A percentile compares a stretch with the other conserved stretches of the same genome.
Conservation (phyloP, 2,888 invertebrate species). For the Latrodectus hesperus region DNA sequence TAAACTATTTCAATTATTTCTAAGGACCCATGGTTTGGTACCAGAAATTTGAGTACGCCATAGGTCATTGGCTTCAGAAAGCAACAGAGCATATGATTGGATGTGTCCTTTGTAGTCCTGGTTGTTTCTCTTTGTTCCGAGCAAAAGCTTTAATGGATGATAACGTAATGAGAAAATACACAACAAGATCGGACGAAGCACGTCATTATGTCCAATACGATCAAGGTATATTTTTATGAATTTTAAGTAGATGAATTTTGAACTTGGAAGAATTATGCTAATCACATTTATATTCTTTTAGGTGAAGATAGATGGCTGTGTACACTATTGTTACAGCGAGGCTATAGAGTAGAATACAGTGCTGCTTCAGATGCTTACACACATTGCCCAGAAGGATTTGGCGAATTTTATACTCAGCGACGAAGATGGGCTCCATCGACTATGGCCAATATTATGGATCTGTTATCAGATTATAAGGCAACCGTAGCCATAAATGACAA, state of each 20-base stretch:
- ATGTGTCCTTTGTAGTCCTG: slow-evolving; percentile 92
- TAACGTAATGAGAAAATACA: slow-evolving; percentile 91
- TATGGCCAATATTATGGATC: slow-evolving; percentile 79
- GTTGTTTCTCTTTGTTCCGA: slow-evolving; percentile 92
- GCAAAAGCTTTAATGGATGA: slow-evolving; percentile 92
- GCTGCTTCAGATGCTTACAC: slow-evolving; percentile 86
- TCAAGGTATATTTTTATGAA: slow-evolving; percentile 73
- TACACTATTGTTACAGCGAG: slow-evolving; percentile 95
- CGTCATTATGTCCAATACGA: slow-evolving; percentile 78
- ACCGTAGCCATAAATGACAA: slow-evolving; percentile 78
- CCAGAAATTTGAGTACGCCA: slow-evolving; percentile 91
- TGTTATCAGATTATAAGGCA: slow-evolving; percentile 76
- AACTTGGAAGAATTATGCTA: background rate
- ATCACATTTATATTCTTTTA: slow-evolving; percentile 72
- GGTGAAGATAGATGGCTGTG: slow-evolving; percentile 99
- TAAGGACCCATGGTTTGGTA: slow-evolving; percentile 88
- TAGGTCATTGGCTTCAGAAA: slow-evolving; percentile 95
- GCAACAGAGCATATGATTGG: slow-evolving; percentile 92
- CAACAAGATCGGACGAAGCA: slow-evolving; percentile 80
- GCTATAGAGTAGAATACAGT: slow-evolving; percentile 98
- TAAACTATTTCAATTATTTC: slow-evolving; percentile 71
- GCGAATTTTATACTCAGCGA: slow-evolving; percentile 79
- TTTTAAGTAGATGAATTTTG: background rate
- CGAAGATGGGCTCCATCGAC: slow-evolving; percentile 80
- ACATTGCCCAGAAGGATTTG: slow-evolving; percentile 78